A percentile compares a stretch with the other conserved stretches of the same genome.
phyloP scores from a whole-genome alignment of 2,113 vertebrate species.

The Sula dactylatra region DNA sequence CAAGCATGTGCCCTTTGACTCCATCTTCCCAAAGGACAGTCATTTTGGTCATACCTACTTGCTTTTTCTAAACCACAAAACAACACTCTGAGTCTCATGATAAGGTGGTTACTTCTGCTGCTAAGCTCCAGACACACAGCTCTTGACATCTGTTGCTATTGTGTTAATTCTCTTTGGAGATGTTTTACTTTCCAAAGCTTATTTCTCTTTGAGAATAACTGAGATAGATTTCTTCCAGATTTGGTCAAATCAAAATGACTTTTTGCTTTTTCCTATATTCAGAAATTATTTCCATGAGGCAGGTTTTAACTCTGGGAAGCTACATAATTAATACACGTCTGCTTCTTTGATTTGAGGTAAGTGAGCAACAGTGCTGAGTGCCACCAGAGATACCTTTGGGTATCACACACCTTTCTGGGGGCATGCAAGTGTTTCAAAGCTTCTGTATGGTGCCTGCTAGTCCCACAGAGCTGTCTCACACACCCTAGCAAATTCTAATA shows the following conservation, averaged over 20 bases:
- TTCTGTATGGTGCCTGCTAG: not conserved
- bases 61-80: constrained; percentile 53
- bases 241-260: not conserved
- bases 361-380: not conserved
- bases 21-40: constrained; percentile 42
- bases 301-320: not conserved
- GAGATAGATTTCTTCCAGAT: not conserved
- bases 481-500: not conserved
- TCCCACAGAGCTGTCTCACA: not conserved
- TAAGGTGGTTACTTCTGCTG: constrained; percentile 17
- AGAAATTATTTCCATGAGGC: not conserved
- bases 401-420: not conserved
- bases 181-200: not conserved
- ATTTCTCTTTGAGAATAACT: not conserved
- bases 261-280: not conserved
- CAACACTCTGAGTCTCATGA: not conserved
- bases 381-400: not conserved
- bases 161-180: not conserved
- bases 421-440: not conserved
- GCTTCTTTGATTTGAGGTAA: not conserved
- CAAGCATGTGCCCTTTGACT: constrained; percentile 51
- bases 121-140: not conserved
- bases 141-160: not conserved
- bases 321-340: not conserved
- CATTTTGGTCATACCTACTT: constrained; percentile 58